Evolutionary conservation across 2,113 vertebrate species (phyloP).

Genomic region (Malurus cyaneus): DNA sequence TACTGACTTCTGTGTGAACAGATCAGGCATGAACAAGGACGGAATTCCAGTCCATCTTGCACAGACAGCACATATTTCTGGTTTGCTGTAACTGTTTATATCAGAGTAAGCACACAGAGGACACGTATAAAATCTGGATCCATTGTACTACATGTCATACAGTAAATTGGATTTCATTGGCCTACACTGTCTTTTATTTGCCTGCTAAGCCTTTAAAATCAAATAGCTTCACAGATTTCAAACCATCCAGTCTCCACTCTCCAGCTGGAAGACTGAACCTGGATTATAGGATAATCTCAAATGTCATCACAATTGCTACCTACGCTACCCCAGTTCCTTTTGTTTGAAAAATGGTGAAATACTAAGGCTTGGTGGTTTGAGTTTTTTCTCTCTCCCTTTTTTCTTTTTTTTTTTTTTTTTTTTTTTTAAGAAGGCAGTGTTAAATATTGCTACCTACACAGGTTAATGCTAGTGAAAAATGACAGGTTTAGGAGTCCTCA

Average conservation of each 20-base stretch:
- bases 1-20: conserved; percentile 30
- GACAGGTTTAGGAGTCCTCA: neutral
- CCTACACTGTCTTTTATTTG: neutral
- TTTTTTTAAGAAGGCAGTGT: neutral
- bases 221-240: conserved; percentile 18
- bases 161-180: neutral
- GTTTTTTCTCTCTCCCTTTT: fast-evolving
- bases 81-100: conserved; percentile 15
- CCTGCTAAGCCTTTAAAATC: conserved; percentile 17
- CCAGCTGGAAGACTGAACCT: neutral
- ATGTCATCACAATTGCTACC: conserved; percentile 34
- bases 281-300: conserved; percentile 20
- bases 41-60: neutral
- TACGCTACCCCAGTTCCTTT: neutral
- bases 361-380: neutral
- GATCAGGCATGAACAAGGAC: neutral
- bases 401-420: too few species aligned
- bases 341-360: neutral
- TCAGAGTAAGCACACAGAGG: neutral
- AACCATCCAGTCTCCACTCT: neutral
- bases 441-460: neutral
- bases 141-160: fast-evolving
- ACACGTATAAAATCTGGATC: neutral
- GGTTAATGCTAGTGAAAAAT: neutral
- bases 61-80: conserved; percentile 51